Evolutionary conservation across 1,140 invertebrate species (phyloP), one percentile per base, ranked within the genome.

Genomic region (Paraescarpia echinospica): DNA sequence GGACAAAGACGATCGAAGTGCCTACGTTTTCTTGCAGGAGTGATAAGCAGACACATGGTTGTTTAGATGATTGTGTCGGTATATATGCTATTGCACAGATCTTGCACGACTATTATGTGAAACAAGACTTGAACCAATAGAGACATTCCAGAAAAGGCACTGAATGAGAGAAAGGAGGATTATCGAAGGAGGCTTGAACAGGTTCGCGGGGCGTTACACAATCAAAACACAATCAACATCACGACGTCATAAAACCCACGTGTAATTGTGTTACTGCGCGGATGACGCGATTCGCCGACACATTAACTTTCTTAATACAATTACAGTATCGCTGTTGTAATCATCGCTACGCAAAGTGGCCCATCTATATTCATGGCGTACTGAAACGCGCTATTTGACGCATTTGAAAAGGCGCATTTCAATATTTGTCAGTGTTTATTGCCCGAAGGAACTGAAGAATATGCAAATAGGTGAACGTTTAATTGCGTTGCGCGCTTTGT

Each of bases 221-320:
- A 77, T 77, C 59, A 77, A 77, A 77, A 77, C 27, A 77, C 59
- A 77, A 77, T 77, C 59, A 77, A 77, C 59, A 77, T 27, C 59
- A 27, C 59, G 59, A 31, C 59, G 59, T 77, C 59, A 77, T 77
- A 77, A 77, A 77, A 77, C 27, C 8, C 27, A 77, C 59, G 59
- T 22, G 59, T 77, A 77, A 77, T 77, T 77, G 59, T 77, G 22
- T 77, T 77, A 77, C 59, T 77, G 59, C 14, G 59, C 59, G 59
- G 22, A 77, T 77, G 59, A 77, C 59, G 59, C 59, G 59, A 77
- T 77, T 77, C 59, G 59, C 27, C 22, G 59, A 18, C 12, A 27
- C 59, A 77, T 77, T 77, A 77, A 77, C 59, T 77, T 77, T 77
- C 59, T 77, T 77, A 77, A 77, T 77, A 77, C 59, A 77, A 77